Evolutionary conservation across 92 coral and sea anemone genomes (phyloP).

Genomic region (Micromussa lordhowensis): DNA sequence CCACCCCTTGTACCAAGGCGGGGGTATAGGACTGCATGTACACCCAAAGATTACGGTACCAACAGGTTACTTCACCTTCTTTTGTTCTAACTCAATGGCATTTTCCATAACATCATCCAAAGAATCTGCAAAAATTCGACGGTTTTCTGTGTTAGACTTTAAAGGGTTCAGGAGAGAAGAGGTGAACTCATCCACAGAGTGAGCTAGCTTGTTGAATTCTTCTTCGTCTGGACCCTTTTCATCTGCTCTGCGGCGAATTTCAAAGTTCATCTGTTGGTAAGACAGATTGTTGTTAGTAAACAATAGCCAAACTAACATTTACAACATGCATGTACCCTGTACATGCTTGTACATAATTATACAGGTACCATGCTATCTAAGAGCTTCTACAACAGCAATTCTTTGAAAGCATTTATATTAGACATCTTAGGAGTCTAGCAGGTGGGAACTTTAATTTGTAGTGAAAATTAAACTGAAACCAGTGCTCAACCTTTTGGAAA

Average conservation of each 20-base stretch:
- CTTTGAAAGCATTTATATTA: too few species aligned
- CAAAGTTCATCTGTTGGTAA: neutral
- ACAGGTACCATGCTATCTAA: too few species aligned
- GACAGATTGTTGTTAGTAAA: neutral
- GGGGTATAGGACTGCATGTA: too few species aligned
- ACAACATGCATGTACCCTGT: neutral
- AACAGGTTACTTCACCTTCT: neutral
- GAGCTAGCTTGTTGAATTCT: neutral
- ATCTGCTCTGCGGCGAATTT: neutral
- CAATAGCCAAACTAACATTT: neutral
- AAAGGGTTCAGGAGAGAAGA: conserved; percentile 1
- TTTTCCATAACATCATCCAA: neutral
- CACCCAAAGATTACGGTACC: neutral
- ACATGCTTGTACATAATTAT: too few species aligned
- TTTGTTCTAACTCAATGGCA: conserved; percentile 5
- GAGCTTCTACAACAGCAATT: too few species aligned
- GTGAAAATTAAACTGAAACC: too few species aligned
- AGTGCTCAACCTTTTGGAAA: too few species aligned
- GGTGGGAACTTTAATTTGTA: too few species aligned
- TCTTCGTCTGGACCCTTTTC: neutral
- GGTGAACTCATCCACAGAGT: neutral
- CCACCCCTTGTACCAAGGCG: too few species aligned
- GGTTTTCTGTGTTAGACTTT: neutral
- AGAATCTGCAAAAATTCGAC: neutral
- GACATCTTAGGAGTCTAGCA: too few species aligned